Base-by-base conservation (phyloP, 2,113 vertebrate species). In the Varanus komodoensis region DNA sequence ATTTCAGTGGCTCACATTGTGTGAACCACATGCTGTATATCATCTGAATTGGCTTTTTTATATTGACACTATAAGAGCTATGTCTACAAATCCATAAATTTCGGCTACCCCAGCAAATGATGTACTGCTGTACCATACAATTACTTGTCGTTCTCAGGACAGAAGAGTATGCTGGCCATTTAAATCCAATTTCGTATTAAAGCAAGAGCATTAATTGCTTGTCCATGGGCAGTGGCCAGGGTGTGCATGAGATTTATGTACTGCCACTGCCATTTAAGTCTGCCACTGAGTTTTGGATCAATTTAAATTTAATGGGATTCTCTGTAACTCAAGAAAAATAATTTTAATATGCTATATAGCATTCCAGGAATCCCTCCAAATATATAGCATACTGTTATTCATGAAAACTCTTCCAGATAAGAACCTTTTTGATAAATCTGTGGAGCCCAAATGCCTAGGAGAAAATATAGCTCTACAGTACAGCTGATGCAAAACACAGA, bases 261-360 rank as follows among this genome's bases (percentile, higher is more conserved):
- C 69, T 87, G 92, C 93, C 38, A 44, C 38, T 1, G 38, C 38
- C 38, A 44, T 44, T 44, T 94, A 96, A 94, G 74, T 82, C 69
- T 1, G 69, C 84, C 90, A 93, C 32, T 67, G 86, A 90, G 82
- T 90, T 90, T 94, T 86, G 52, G 87, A 88, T 94, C 34, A 0
- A 93, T 94, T 91, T 78, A 94, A 95, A 96, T 88, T 69, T 91
- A 90, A 94, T 92, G 23, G 87, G 8, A 27, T 93, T 94, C 54
- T 79, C 7, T 0, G 1, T 64, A 89, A 73, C 92, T 82, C 11
- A 2, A 64, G 87, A 93, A 93, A 93, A 67, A 82, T 92, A 68
- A 82, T 94, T 93, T 94, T 67, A 87, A 74, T 89, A 71, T 52
- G 71, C 84, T 34, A 89, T 89, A 89, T n/a, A 15, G 54, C 84